Percentiles rank a stretch among this genome's conserved stretches.
These are phyloP conservation scores for Diadophis punctatus DNA, from an alignment of 2,113 vertebrate genomes.

Conservation along the genomic window DNA sequence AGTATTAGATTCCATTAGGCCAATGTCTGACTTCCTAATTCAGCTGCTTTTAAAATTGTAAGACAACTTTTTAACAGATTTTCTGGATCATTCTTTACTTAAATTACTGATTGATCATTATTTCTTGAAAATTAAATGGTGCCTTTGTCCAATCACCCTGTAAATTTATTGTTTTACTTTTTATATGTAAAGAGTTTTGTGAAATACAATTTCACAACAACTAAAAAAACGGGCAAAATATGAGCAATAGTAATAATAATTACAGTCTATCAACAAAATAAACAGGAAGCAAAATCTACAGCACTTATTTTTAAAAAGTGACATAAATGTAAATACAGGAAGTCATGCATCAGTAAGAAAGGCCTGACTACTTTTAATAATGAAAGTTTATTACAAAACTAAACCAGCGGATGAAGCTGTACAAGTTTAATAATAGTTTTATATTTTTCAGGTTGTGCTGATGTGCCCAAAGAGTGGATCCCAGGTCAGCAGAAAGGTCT, in stretches of 20 bases:
- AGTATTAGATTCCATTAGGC: neutral
- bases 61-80: neutral
- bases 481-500: neutral
- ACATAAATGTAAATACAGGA: neutral
- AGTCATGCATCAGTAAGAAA: neutral
- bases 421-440: neutral
- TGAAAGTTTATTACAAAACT: neutral
- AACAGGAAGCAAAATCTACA: neutral
- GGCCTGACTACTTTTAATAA: neutral
- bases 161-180: neutral
- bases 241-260: neutral
- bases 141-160: neutral
- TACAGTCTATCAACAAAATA: neutral
- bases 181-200: neutral
- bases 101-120: neutral
- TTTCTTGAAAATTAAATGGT: neutral
- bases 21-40: neutral
- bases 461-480: neutral
- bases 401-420: neutral
- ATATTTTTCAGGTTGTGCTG: neutral
- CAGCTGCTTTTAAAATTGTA: neutral
- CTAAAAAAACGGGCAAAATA: neutral
- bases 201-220: neutral
- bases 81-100: neutral
- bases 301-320: neutral